Base-by-base conservation (phyloP, 2,888 invertebrate genomes). In the Tipula lateralis region DNA sequence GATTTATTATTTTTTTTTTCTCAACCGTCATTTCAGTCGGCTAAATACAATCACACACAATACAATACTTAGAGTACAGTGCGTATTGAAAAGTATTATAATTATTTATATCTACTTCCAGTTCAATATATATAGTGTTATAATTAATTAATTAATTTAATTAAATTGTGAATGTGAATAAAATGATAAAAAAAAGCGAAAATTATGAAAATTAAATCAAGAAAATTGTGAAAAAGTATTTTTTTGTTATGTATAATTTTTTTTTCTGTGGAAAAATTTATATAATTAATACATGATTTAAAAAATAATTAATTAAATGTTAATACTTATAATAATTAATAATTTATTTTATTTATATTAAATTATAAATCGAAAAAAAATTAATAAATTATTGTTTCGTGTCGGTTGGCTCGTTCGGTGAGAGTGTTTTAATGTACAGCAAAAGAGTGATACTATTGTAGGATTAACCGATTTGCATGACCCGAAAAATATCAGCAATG, bases 401-500 rank as follows among this genome's bases (percentile, higher is more conserved):
- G 1, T 66, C 2, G 44, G 3, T 12, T 13, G 16, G 44, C 3
- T 50, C 44, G n/a, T 19, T 66, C 2, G 9, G 5, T 6, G 24
- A 12, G 1, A 24, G 16, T n/a, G 9, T 66, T 2, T 66, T 24
- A 66, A 66, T 66, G 66, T 2, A 24, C 66, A 24, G 24, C 66
- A 66, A 24, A 66, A 66, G 2, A 19, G 24, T 66, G 12, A 24
- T 66, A 44, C 16, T 44, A 44, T 24, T 24, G 9, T 66, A 66
- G 66, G 66, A 66, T 24, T 66, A 66, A 66, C 30, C 30, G 30
- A 82, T 82, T 84, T 84, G 44, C 30, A 84, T 84, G 84, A 84
- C 84, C 29, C 84, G 84, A 50, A 84, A 84, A 84, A 29, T 84
- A 50, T 84, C 84, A 84, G 84, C 84, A 29, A 87, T 87, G 87